Evolutionary conservation across 2,113 vertebrate species (phyloP).

Genomic region (Aegithalos caudatus): DNA sequence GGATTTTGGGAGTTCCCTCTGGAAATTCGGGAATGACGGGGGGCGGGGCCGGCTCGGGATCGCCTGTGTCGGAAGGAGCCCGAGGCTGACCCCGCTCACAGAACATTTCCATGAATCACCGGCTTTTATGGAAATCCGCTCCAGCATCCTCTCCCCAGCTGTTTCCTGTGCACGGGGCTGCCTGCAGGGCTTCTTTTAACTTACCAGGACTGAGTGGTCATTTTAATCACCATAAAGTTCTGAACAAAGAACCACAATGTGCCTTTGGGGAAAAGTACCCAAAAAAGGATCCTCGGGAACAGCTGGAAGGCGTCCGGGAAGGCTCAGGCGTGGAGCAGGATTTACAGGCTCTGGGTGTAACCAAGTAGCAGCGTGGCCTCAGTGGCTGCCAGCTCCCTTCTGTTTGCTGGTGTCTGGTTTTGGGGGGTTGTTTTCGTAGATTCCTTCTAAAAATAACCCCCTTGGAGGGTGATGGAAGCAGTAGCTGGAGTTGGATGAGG

Average conservation of each 20-base stretch:
- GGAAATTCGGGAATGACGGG: rapidly evolving
- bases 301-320: not conserved
- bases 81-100: not conserved
- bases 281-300: not conserved
- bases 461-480: not conserved
- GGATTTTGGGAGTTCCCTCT: not conserved
- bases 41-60: rapidly evolving
- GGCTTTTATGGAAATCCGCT: not conserved
- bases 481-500: not conserved
- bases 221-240: not conserved
- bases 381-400: not conserved
- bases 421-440: not conserved
- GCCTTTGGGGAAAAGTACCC: not conserved
- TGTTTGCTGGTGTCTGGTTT: not conserved
- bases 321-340: not conserved
- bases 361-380: not conserved
- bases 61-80: rapidly evolving
- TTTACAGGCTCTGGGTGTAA: not conserved
- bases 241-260: not conserved
- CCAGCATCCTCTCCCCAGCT: not conserved
- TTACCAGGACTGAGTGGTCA: not conserved
- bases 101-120: not conserved
- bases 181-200: not conserved
- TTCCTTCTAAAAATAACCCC: slow-evolving; percentile 5
- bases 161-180: not conserved